These are phyloP conservation scores for Diloba caeruleocephala DNA, from an alignment of 2,888 invertebrate genomes.

Conservation along the genomic window DNA sequence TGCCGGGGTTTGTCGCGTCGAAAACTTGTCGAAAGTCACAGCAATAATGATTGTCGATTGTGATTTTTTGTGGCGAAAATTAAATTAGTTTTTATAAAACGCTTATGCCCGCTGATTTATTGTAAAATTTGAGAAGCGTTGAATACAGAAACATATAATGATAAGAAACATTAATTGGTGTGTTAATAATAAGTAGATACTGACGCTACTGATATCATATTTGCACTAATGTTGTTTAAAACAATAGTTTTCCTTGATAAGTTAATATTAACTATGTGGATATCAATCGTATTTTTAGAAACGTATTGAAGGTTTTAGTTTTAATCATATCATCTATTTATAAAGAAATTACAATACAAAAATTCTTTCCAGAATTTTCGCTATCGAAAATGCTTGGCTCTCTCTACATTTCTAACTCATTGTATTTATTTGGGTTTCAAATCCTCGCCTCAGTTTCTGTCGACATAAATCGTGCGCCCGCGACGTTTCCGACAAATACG, in stretches of 20 bases:
- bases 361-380: conserved; percentile 13
- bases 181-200: neutral
- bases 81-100: no score
- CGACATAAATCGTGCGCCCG: conserved; percentile 79
- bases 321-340: neutral
- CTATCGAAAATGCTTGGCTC: conserved; percentile 28
- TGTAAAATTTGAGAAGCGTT: no score
- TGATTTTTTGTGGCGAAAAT: neutral
- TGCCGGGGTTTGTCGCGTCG: conserved; percentile 27
- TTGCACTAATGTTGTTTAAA: neutral
- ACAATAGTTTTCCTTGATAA: neutral
- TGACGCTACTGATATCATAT: neutral
- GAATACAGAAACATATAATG: no score
- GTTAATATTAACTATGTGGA: no score
- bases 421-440: conserved; percentile 78
- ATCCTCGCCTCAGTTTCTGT: conserved; percentile 73
- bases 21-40: conserved; percentile 20
- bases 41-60: conserved; percentile 8
- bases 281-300: no score
- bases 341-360: neutral
- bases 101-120: no score
- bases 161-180: neutral
- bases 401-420: conserved; percentile 41
- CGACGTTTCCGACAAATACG: conserved; percentile 81
- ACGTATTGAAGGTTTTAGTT: no score